Percentiles rank a stretch among this genome's conserved stretches.
phyloP scores from a whole-genome alignment of 2,888 invertebrate genomes.

The Oconnorella tubifera region DNA sequence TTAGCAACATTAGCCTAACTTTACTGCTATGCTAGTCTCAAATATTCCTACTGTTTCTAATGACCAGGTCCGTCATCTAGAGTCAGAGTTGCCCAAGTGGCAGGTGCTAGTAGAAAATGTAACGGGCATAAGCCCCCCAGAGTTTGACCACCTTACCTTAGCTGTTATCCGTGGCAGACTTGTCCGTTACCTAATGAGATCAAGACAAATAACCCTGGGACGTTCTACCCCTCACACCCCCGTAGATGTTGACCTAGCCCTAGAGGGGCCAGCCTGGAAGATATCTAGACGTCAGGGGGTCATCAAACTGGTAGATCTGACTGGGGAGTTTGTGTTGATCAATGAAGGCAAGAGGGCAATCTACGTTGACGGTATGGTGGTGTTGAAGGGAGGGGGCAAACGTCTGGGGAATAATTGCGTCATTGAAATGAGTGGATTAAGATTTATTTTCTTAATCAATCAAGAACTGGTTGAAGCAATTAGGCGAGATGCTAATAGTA shows the following conservation, averaged over 20 bases:
- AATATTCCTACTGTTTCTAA: too few relatives aligned
- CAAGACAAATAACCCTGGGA: constrained; percentile 79
- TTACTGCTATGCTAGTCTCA: too few relatives aligned
- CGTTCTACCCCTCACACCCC: constrained; percentile 67
- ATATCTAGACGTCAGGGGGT: constrained; percentile 81
- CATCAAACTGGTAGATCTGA: constrained; percentile 75
- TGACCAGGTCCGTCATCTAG: constrained; percentile 78
- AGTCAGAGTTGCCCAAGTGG: constrained; percentile 85
- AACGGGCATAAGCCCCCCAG: constrained; percentile 73
- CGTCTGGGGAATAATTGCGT: constrained; percentile 89
- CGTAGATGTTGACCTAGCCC: constrained; percentile 86
- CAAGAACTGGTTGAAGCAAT: constrained; percentile 85
- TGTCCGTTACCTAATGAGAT: constrained; percentile 67
- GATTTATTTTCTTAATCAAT: constrained; percentile 89
- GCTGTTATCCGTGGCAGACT: constrained; percentile 86
- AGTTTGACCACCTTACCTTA: constrained; percentile 88
- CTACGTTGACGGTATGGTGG: constrained; percentile 87
- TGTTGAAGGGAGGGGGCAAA: constrained; percentile 81
- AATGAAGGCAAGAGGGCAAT: constrained; percentile 93
- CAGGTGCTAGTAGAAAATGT: constrained; percentile 63
- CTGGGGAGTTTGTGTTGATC: constrained; percentile 89
- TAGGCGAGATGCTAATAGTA: constrained; percentile 73
- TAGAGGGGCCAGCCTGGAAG: constrained; percentile 92
- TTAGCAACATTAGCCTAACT: too few relatives aligned
- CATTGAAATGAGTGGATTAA: constrained; percentile 86